Base-by-base conservation (phyloP, 2,888 invertebrate species). In the Stenolophus ochropezus region DNA sequence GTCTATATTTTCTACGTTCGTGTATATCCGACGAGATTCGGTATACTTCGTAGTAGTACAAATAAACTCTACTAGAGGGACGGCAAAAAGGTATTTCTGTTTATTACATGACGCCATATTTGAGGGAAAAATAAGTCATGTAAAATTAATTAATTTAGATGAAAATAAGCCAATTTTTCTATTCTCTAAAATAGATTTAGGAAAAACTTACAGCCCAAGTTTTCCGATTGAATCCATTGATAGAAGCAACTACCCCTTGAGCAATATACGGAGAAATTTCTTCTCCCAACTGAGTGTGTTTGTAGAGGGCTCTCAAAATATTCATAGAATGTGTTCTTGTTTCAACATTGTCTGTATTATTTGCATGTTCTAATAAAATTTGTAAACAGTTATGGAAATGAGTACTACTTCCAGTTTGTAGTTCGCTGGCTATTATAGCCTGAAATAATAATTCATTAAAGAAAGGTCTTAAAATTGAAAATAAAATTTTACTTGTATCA, bases 271-370 rank as follows among this genome's bases (percentile, higher is more conserved):
- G 91, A 56, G 92, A 91, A 0, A 95, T 93, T 82, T 92, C 89
- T 83, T 96, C 96, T 11, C 94, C 94, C 51, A 98, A 90, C 84
- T 93, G 91, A 1, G 95, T 92, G 88, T 96, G 94, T 42, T 95
- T 92, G 87, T 93, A 95, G 51, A 98, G 88, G 0, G 96, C 94
- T 84, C 97, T 91, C 84, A 98, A 89, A 77, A 97, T 95, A 89
- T 98, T 98, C 85, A 96, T 89, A n/a, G 95, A 93, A 89, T 98
- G 98, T 33, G 94, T 92, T 82, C 93, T 91, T 0, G 92, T 90
- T 81, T 92, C 92, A 18, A 74, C 25, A 51, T 83, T 84, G n/a
- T 86, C 83, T 0, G 85, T 83, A 83, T 89, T 84, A 23, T 90
- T 84, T 1, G 88, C 90, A 80, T 91, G 86, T 4, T 85, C 83